These are phyloP conservation scores for Dolichomitus sp. DNA, from an alignment of 2,888 invertebrate species.

Conservation along the genomic window DNA sequence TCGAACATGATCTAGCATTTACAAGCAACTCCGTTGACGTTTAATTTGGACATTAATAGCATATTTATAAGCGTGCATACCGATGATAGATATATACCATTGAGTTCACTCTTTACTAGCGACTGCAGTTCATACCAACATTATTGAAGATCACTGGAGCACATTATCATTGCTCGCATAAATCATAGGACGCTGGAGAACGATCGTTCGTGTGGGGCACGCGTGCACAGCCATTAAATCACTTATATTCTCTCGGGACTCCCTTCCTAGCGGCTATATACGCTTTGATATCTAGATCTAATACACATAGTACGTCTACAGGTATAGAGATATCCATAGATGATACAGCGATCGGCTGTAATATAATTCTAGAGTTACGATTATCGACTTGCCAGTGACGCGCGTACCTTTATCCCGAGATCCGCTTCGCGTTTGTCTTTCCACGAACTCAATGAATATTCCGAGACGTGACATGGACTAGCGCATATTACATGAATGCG, in stretches of 20 bases:
- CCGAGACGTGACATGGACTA: not conserved
- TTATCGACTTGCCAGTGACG: slow-evolving; percentile 13
- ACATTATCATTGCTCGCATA: slow-evolving; percentile 52
- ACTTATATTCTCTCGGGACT: slow-evolving; percentile 49
- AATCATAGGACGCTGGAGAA: slow-evolving; percentile 60
- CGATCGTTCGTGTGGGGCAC: slow-evolving; percentile 45
- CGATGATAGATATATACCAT: not conserved
- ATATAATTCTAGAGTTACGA: slow-evolving; percentile 35
- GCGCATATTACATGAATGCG: slow-evolving; percentile 28
- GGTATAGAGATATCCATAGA: not conserved
- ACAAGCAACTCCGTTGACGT: slow-evolving; percentile 21
- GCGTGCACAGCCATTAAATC: slow-evolving; percentile 67
- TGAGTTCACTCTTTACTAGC: not conserved
- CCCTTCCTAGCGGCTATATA: slow-evolving; percentile 44
- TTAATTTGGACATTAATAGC: slow-evolving; percentile 40
- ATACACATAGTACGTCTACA: slow-evolving; percentile 14
- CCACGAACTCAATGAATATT: slow-evolving; percentile 55
- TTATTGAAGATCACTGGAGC: slow-evolving; percentile 54
- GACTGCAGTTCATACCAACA: slow-evolving; percentile 35
- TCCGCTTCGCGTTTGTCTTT: slow-evolving; percentile 40
- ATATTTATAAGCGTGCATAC: slow-evolving; percentile 13
- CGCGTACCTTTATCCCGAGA: slow-evolving; percentile 18
- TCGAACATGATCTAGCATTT: not conserved
- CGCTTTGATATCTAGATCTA: slow-evolving; percentile 68
- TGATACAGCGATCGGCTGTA: slow-evolving; percentile 5